Base-by-base conservation (phyloP, 1,140 invertebrate genomes). In the Anastrepha ludens region DNA sequence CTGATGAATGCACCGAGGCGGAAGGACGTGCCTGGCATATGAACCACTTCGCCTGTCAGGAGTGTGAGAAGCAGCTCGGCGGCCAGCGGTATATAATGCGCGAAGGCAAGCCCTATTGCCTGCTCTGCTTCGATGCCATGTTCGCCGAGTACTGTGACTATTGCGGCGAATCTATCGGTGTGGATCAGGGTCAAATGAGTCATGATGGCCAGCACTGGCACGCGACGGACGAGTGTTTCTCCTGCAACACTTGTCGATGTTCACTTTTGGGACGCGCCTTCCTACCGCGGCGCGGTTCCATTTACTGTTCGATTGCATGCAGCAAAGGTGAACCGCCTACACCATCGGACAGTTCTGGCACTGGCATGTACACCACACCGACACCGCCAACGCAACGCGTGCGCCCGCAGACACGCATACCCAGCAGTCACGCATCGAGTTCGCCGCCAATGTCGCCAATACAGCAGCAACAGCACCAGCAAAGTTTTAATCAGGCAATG, bases 171-270 rank as follows among this genome's bases (percentile, higher is more conserved):
- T 96, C 98, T 50, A 99, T 99, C 88, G 97, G 98, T 39, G 98
- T 99, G 41, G 98, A 99, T 94, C 97, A 99, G 93, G 97, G 98
- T 86, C 98, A 99, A 94, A 99, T 99, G 97, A 98, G 97, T 39
- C 98, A 99, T 93, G 98, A 99, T 90, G 97, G 98, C 60, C 98
- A 99, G 92, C 98, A 99, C 94, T 99, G 99, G 99, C 99, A 99
- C 94, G 98, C 98, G 13, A 98, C 97, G 4, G 98, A 98, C 88
- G 94, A 95, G 59, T 99, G 99, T 94, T 99, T 99, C 94, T 97
- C 97, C 90, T 99, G 99, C 94, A 97, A 97, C 91, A 97, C 97
- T 3, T 99, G 99, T 93, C 95, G 96, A 86, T 96, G 96, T 6
- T 98, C 98, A 44, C 94, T 99, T 17, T 94, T 99, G n/a, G 98